Percentiles rank a stretch among this genome's conserved stretches.
Evolutionary conservation across 2,888 invertebrate genomes (phyloP).

Genomic region (Diloba caeruleocephala): DNA sequence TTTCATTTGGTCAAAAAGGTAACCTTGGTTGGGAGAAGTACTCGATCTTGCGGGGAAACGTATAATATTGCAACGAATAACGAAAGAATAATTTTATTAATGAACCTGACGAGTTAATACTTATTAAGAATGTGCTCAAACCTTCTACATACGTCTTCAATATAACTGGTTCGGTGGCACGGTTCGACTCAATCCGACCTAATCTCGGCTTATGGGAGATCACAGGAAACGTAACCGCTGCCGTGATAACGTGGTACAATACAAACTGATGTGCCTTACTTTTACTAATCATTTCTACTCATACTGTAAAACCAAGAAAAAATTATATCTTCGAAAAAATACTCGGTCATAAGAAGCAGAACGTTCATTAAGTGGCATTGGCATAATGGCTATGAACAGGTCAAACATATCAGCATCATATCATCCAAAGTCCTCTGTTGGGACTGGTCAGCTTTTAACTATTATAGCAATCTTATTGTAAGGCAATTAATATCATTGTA

Average conservation of each 20-base stretch:
- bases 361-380: too few relatives aligned
- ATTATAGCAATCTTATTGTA: too few relatives aligned
- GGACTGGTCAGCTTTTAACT: too few relatives aligned
- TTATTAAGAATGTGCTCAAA: constrained; percentile 60
- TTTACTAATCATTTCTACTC: constrained; percentile 15
- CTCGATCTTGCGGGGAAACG: neutral
- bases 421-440: too few relatives aligned
- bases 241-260: constrained; percentile 72
- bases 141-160: constrained; percentile 62
- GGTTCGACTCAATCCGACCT: constrained; percentile 75
- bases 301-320: neutral
- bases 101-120: constrained; percentile 62
- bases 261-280: constrained; percentile 31
- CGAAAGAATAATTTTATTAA: constrained; percentile 37
- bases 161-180: constrained; percentile 65
- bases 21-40: neutral
- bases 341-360: too few relatives aligned
- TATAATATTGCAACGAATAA: neutral
- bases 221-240: constrained; percentile 76
- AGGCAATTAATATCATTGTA: too few relatives aligned
- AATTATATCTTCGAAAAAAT: neutral
- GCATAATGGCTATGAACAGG: too few relatives aligned
- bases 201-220: constrained; percentile 83
- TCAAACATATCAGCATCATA: too few relatives aligned
- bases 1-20: too few relatives aligned